Base-by-base conservation (phyloP, 2,797 vertebrate species). In the Pipistrellus kuhlii region DNA sequence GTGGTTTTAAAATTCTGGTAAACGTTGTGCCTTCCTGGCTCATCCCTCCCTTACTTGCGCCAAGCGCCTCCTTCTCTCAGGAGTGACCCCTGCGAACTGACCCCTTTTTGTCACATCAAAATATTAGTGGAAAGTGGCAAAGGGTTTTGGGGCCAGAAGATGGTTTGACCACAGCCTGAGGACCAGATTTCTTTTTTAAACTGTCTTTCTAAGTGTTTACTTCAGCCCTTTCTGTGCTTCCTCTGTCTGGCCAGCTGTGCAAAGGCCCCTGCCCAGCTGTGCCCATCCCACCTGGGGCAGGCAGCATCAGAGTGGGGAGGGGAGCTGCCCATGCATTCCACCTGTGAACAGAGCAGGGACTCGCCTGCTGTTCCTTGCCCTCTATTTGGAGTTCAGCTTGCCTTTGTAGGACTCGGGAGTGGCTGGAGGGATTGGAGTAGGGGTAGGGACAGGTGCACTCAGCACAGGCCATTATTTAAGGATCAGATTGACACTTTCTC, bases 201-300 rank as follows among this genome's bases (percentile, higher is more conserved):
- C 27, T 1, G 66, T 6, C 83, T 77, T 32, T 84, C 21, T 2
- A 15, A 30, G 81, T 44, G 93, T 88, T 93, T 57, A 38, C 71
- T 88, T 53, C 57, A 84, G 84, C 32, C 38, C 30, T 32, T 23
- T 35, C 3, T 18, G 80, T 1, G 89, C 93, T 96, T 97, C 96
- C 96, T 80, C 87, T 91, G 86, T 92, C 3, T 1, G 8, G 35
- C 10, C 1, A 0, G 13, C 91, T 93, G 91, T 17, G 86, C 72
- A 93, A 92, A 68, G 38, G 18, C 77, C 4, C 14, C 48, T 83
- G 46, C 27, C 35, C 14, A 6, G 77, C 30, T 0, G 13, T 23
- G 51, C 11, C 15, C 41, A 21, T 20, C 18, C 15, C 51, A 20
- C 51, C 51, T 20, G 6, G 51, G 51, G 51, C 51, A 53, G 17